phyloP scores from a whole-genome alignment of 2,113 vertebrate species.

The Lepus timidus region DNA sequence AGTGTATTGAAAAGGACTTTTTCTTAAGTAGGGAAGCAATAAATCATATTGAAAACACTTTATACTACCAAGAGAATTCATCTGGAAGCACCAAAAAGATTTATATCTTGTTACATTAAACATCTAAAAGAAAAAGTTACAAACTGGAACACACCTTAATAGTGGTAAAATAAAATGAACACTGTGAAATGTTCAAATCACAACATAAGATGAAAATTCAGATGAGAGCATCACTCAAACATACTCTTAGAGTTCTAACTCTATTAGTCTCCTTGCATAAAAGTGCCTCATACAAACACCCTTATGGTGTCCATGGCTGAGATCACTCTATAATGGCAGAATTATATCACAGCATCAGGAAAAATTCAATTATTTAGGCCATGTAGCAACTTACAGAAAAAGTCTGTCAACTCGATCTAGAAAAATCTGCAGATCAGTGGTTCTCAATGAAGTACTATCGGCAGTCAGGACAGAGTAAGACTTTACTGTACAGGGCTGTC shows the following conservation, averaged over 20 bases:
- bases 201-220: slow-evolving; percentile 49
- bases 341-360: not conserved
- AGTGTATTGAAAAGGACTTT: not conserved
- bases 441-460: not conserved
- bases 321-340: not conserved
- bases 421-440: not conserved
- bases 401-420: not conserved
- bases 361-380: not conserved
- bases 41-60: slow-evolving; percentile 17
- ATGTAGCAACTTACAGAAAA: not conserved
- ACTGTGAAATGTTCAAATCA: slow-evolving; percentile 47
- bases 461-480: not conserved
- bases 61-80: slow-evolving; percentile 28
- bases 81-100: slow-evolving; percentile 30
- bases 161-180: slow-evolving; percentile 56
- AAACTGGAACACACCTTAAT: not conserved
- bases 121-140: slow-evolving; percentile 39
- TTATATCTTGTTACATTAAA: not conserved
- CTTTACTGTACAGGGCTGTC: not conserved
- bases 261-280: not conserved
- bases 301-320: not conserved
- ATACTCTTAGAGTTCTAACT: not conserved
- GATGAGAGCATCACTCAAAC: not conserved
- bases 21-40: slow-evolving; percentile 2
- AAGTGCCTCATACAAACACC: slow-evolving; percentile 3